Evolutionary conservation across 2,113 vertebrate genomes (phyloP), one percentile per base, ranked within the genome.

Genomic region (Mesoclemmys tuberculata): DNA sequence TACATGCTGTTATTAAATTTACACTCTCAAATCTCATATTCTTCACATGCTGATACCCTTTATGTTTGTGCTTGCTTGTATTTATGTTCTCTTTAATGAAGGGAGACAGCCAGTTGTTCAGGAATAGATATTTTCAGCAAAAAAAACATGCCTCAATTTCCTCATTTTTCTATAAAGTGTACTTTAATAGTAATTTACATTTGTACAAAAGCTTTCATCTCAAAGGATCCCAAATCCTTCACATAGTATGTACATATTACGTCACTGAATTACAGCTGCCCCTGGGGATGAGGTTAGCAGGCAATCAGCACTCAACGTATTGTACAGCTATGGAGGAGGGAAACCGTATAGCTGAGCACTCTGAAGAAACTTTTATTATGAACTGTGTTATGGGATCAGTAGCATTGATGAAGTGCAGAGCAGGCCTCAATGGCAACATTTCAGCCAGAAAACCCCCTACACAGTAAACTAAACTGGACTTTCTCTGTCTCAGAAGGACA

Each of bases 1-100:
- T 93, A 88, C 41, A 95, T 93, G 31, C 38, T 55, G 38, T 77
- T 93, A 96, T 98, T 75, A 92, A 88, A 89, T 97, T 54, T 74
- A 49, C 4, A 7, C 51, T 93, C 61, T 71, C 13, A 92, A 52
- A 85, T 91, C 48, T n/a, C 44, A 71, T 51, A 0, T 68, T 44
- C 54, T 81, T 83, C 78, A 80, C 2, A 2, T 86, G 16, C 49
- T 90, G 93, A 81, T 79, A 58, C 2, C 10, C 77, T 88, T 89
- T 89, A 64, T 48, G 1, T n/a, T 80, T 78, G 75, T 93, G 81
- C 41, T 10, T 71, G 51, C 58, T 78, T 90, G 46, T 58, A 68
- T 91, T 90, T 87, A 5, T 89, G 29, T 92, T 93, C 84, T 14
- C 77, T 88, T 93, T 96, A 84, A 86, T 3, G 2, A 75, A 51